A percentile compares a stretch with the other conserved stretches of the same genome.
Conservation (phyloP, 2,113 vertebrate species). For the Brevimyrus niger region DNA sequence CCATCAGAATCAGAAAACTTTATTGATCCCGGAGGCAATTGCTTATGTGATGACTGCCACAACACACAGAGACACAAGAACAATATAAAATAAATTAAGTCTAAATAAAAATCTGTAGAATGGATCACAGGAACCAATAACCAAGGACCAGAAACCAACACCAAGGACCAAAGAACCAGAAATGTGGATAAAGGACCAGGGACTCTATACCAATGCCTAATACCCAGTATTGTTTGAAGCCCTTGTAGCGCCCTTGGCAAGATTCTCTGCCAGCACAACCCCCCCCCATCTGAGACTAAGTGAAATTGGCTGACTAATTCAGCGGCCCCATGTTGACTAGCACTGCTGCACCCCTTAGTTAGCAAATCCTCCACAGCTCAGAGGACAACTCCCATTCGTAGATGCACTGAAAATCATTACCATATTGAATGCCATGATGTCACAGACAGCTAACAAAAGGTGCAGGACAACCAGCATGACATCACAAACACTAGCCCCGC, state of each 20-base stretch:
- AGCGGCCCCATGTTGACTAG: not conserved
- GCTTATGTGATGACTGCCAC: too few species aligned
- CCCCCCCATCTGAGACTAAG: not conserved
- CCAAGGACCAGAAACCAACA: not conserved
- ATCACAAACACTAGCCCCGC: slow-evolving; percentile 26
- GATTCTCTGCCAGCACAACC: not conserved
- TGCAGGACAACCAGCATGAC: slow-evolving; percentile 20
- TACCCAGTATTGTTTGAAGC: not conserved
- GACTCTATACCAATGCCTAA: not conserved
- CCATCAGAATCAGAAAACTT: too few species aligned
- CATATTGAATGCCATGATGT: not conserved
- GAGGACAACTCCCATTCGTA: not conserved
- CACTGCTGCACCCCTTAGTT: not conserved
- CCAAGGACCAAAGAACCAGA: not conserved
- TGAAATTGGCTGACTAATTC: not conserved
- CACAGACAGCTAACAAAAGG: slow-evolving; percentile 24
- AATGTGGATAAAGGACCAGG: not conserved
- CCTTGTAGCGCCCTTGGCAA: not conserved
- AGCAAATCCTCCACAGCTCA: not conserved
- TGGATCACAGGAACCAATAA: not conserved
- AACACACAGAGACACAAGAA: too few species aligned
- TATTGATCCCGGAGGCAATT: too few species aligned
- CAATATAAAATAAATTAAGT: too few species aligned
- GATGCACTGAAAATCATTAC: not conserved
- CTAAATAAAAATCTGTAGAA: too few species aligned